Base-by-base conservation (phyloP, 2,797 vertebrate genomes). In the Scleropages formosus region DNA sequence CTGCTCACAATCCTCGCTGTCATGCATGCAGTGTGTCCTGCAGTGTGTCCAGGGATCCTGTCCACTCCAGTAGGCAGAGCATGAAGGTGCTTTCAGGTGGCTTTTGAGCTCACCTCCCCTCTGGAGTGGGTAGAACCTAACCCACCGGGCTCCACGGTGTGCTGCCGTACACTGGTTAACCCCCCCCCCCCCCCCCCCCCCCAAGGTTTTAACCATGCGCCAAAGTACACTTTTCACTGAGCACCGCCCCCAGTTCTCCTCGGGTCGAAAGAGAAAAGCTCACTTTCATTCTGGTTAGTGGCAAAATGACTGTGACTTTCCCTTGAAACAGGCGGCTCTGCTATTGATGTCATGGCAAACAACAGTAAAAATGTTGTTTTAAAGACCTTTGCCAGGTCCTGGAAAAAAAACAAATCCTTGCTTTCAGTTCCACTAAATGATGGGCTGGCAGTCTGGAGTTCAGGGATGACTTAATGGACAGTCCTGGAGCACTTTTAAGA, bases 291-390 rank as follows among this genome's bases (percentile, higher is more conserved):
- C 39, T 46, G n/a, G 1, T 47, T 64, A 46, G 39, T 18, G 53
- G 13, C 49, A 22, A n/a, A 18, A 73, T 73, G 62, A 75, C 75
- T 80, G 74, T 74, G 77, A 78, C 71, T 85, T 84, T 83, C 82
- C 77, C 73, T 73, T 77, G 53, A 78, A 78, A 78, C 71, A 69
- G 72, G 39, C 79, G 65, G 58, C 75, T 76, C 24, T 64, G 61
- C 70, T 62, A 72, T 68, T 83, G 83, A 85, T 81, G 84, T 82
- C 77, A 87, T 80, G 83, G 81, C 72, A 78, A 78, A 85, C 79
- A 84, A 74, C 79, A 81, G 82, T 60, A 76, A 81, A 72, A 73
- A 72, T 80, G 81, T 82, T 81, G 18, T 56, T 51, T 72, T 22
- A 80, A 75, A 53, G 79, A 77, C 78, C 51, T 67, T 74, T 61